A percentile compares a stretch with the other conserved stretches of the same genome.
These are phyloP conservation scores for Bubo scandiacus DNA, from an alignment of 2,113 vertebrate species.

Conservation along the genomic window DNA sequence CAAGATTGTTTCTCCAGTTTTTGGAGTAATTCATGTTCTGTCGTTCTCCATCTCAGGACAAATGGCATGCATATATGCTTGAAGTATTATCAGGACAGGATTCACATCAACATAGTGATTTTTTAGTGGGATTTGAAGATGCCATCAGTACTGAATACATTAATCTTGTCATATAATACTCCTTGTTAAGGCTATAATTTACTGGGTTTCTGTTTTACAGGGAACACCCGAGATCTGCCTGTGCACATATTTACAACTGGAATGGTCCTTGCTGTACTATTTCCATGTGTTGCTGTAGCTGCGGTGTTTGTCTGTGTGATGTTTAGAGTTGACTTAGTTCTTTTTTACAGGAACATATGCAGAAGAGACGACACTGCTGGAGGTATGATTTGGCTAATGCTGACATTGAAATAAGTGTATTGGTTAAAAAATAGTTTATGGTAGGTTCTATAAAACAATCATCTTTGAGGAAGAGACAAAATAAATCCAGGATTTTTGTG, in stretches of 20 bases:
- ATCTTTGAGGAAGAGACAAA: neutral
- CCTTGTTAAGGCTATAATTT: neutral
- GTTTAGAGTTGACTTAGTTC: constrained; percentile 76
- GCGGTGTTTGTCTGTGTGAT: constrained; percentile 30
- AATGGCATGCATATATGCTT: neutral
- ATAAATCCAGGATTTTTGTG: neutral
- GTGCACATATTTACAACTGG: constrained; percentile 65
- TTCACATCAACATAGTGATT: neutral
- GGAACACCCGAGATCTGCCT: constrained; percentile 56
- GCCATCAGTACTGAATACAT: neutral
- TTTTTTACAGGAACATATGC: constrained; percentile 69
- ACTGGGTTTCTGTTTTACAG: constrained; percentile 8
- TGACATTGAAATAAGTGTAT: neutral
- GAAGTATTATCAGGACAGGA: neutral
- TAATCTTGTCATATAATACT: neutral
- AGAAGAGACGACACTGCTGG: constrained; percentile 76
- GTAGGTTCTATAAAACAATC: neutral
- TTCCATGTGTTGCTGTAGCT: constrained; percentile 29
- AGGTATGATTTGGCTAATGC: constrained; percentile 63
- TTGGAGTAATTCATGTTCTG: neutral
- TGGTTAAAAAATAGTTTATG: neutral
- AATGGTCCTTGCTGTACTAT: constrained; percentile 44
- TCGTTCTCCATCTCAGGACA: neutral
- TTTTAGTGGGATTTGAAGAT: neutral
- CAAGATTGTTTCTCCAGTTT: neutral